Base-by-base conservation (phyloP, 2,888 invertebrate genomes). In the Spialia ferax region DNA sequence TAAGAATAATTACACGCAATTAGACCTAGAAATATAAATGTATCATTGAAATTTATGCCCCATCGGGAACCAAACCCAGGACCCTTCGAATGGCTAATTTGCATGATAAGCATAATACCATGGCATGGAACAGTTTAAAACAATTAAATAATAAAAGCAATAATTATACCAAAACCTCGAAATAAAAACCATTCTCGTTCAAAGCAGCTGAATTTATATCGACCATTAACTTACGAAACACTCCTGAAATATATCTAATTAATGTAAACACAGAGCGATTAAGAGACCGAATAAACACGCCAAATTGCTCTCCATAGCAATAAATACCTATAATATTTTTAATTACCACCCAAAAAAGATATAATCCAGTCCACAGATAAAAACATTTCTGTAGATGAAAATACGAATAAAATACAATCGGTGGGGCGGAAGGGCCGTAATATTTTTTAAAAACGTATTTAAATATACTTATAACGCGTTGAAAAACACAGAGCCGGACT, bases 311-410 rank as follows among this genome's bases (percentile, higher is more conserved):
- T 80, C 84, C 79, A 78, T 73, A 74, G 89, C 87, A 88, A 91
- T 93, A 93, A 93, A 91, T 93, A 93, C 88, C 87, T 91, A 89
- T 91, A 91, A 92, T 91, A 90, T 88, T 93, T 93, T 90, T 91
- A 92, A 93, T 93, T 93, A 91, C 91, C 77, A 76, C 76, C 79
- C 75, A 83, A 88, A 88, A 91, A 88, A 84, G 89, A 92, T 91
- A 91, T 89, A 86, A 90, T 87, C 79, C 92, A 89, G 88, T 78
- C 15, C 78, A 77, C 77, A 86, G 87, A 92, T 91, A 90, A 91
- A 88, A 87, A 84, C 75, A 75, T 64, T 74, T 75, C 75, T 82
- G 38, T 84, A 86, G 89, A 89, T 82, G 89, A 86, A 87, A 83
- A n/a, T n/a, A n/a, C n/a, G n/a, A n/a, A 84, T 87, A 76, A 74